Conservation (phyloP, 2,797 vertebrate genomes). For the Mionectes olivaceus region DNA sequence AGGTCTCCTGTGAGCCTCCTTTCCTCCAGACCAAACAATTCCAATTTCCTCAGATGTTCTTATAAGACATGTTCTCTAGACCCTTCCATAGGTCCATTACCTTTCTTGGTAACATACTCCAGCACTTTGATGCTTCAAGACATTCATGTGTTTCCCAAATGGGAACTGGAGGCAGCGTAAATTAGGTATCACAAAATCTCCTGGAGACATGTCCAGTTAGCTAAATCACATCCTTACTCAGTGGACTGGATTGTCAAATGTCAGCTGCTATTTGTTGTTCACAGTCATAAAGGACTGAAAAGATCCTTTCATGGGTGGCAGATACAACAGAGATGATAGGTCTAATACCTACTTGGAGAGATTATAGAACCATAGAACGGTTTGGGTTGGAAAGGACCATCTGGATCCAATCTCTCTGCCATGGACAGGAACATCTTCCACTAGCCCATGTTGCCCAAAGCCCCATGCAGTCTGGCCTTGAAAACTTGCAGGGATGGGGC, state of each 20-base stretch:
- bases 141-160: neutral
- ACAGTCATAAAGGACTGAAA: neutral
- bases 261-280: neutral
- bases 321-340: neutral
- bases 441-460: neutral
- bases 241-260: neutral
- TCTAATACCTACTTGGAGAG: neutral
- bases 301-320: neutral
- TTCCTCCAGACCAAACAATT: neutral
- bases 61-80: neutral
- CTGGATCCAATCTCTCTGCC: neutral
- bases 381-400: neutral
- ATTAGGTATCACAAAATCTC: neutral
- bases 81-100: neutral
- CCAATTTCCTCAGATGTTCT: neutral
- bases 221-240: neutral
- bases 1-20: neutral
- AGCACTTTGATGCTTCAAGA: neutral
- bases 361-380: neutral
- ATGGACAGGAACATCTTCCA: neutral
- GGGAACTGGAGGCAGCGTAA: neutral
- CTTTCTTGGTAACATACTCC: neutral
- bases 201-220: neutral
- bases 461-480: neutral
- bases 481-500: too few species aligned